A percentile compares a stretch with the other conserved stretches of the same genome.
These are phyloP conservation scores for Oxygymnocypris stewartii DNA, from an alignment of 2,113 vertebrate species.

Conservation along the genomic window DNA sequence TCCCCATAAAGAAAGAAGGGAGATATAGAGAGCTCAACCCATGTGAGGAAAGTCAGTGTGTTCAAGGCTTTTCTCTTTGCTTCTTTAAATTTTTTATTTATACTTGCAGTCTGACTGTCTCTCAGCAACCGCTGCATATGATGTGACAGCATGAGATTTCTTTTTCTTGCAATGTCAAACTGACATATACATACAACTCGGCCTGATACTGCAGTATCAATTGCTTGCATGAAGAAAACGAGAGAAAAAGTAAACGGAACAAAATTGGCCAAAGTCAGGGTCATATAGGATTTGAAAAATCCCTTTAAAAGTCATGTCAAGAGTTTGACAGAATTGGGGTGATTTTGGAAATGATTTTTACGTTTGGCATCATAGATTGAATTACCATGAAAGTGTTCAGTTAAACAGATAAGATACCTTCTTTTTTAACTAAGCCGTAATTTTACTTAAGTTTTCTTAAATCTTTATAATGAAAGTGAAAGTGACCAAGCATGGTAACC, in stretches of 20 bases:
- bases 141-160: no score
- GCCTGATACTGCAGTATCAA: not conserved
- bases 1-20: conserved; percentile 1
- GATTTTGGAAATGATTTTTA: not conserved
- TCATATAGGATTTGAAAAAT: not conserved
- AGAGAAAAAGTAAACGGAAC: not conserved
- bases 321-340: not conserved
- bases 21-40: conserved; percentile 9
- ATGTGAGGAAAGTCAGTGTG: conserved; percentile 41
- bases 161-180: no score
- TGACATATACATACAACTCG: not conserved
- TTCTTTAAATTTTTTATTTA: no score
- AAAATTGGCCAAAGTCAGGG: not conserved
- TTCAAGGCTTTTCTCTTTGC: conserved; percentile 43
- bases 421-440: not conserved
- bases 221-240: not conserved
- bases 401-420: not conserved
- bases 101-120: conserved; percentile 27
- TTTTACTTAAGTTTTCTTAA: not conserved
- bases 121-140: conserved; percentile 43
- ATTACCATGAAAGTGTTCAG: not conserved
- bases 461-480: not conserved
- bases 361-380: not conserved
- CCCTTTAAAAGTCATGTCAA: no score
- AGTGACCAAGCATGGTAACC: no score